Evolutionary conservation across 2,888 invertebrate genomes (phyloP), one percentile per base, ranked within the genome.

Genomic region (Pimpla rufipes): DNA sequence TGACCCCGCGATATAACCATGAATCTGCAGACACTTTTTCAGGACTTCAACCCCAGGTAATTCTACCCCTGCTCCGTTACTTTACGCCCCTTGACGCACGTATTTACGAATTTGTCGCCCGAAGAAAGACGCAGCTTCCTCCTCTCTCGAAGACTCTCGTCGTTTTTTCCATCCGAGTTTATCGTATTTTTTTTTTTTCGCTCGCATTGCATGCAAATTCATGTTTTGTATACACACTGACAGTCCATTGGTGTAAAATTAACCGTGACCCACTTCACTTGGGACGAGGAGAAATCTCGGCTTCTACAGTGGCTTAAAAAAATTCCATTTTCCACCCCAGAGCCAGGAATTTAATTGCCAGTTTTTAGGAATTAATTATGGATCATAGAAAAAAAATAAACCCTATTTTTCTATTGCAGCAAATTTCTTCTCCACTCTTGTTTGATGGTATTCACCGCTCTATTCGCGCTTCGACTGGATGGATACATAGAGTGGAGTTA

Each of bases 401-500:
- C 47, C 13, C 55, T 74, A 82, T 85, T 87, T 89, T 91, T 90
- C 90, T 90, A 90, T 95, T 96, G 81, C 95, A 99, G 99, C 94
- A 99, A 99, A 95, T 99, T 99, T 94, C 96, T 99, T 89, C 98
- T 99, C 67, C 98, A 99, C 94, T 96, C 96, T 90, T 98, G 98
- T 94, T 95, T 99, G 89, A 95, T 99, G 93, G 95, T 97, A 88
- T 99, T 99, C 94, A 97, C 98, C 81, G 96, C 97, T 83, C 94
- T 99, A 87, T 96, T 99, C 93, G 97, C 99, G 13, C 94, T 99
- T 89, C 96, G 97, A 90, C 94, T 98, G 88, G 99, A 99, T 94
- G 96, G 96, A 85, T 95, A 96, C 83, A 96, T 98, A 92, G 95
- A 97, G 91, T 98, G 98, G 98, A 98, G 98, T 66, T 99, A 97